Evolutionary conservation across 2,113 vertebrate species (phyloP).

Genomic region (Bujurquina vittata): DNA sequence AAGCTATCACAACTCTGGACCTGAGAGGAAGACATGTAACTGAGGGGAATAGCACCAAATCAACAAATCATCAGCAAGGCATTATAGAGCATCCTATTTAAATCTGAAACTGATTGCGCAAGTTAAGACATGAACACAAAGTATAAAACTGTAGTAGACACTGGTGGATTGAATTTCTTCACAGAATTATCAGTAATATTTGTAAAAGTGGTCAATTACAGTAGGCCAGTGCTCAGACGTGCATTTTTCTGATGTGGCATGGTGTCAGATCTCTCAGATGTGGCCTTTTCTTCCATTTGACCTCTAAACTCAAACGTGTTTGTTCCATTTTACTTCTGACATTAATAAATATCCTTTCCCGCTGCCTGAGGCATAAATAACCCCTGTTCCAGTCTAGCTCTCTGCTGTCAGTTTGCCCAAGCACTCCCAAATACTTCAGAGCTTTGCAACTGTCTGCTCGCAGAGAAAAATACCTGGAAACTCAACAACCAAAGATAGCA

Average conservation of each 20-base stretch:
- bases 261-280: slow-evolving; percentile 7
- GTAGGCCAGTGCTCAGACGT: slow-evolving; percentile 19
- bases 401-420: slow-evolving; percentile 54
- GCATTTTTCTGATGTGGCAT: slow-evolving; percentile 14
- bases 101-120: slow-evolving; percentile 63
- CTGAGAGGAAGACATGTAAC: slow-evolving; percentile 60
- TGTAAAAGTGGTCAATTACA: slow-evolving; percentile 48
- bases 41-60: slow-evolving; percentile 64
- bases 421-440: slow-evolving; percentile 58
- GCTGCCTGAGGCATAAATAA: slow-evolving; percentile 52
- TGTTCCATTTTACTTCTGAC: slow-evolving; percentile 37
- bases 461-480: slow-evolving; percentile 50
- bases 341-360: slow-evolving; percentile 60
- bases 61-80: slow-evolving; percentile 73
- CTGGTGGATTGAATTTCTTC: slow-evolving; percentile 39
- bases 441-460: slow-evolving; percentile 51
- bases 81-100: slow-evolving; percentile 64
- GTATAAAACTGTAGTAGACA: slow-evolving; percentile 4
- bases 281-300: slow-evolving; percentile 12
- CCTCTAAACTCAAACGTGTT: background rate
- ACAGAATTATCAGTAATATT: slow-evolving; percentile 37
- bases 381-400: slow-evolving; percentile 48
- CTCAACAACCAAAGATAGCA: slow-evolving; percentile 36
- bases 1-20: slow-evolving; percentile 65
- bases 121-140: slow-evolving; percentile 33